Conservation (phyloP, 2,113 vertebrate species). For the Carettochelys insculpta region DNA sequence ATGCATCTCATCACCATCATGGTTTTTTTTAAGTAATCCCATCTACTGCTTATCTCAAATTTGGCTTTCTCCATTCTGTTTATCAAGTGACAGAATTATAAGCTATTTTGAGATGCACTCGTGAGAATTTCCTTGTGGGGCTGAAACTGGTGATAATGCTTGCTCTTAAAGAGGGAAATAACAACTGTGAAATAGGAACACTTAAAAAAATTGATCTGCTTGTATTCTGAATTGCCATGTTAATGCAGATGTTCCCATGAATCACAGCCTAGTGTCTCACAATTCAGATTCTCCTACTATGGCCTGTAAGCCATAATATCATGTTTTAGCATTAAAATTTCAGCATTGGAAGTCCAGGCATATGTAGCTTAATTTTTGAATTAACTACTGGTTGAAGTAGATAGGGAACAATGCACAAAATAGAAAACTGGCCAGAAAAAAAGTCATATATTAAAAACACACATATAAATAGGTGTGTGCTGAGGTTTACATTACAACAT, state of each 20-base stretch:
- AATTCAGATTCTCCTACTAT: slow-evolving; percentile 12
- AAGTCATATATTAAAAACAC: no score
- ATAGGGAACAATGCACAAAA: background rate
- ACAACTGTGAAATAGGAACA: background rate
- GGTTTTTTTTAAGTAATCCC: slow-evolving; percentile 4
- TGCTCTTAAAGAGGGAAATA: background rate
- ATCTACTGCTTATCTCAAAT: slow-evolving; percentile 9
- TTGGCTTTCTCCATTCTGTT: background rate
- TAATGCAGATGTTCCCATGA: slow-evolving; percentile 28
- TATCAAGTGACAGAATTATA: background rate
- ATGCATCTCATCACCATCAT: slow-evolving; percentile 6
- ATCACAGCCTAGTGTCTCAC: slow-evolving; percentile 26
- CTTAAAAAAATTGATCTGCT: background rate
- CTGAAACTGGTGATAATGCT: background rate
- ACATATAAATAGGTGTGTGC: slow-evolving; percentile 39
- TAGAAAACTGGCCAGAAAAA: slow-evolving; percentile 40
- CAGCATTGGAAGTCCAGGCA: background rate
- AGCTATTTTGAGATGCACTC: background rate
- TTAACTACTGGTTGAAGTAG: slow-evolving; percentile 35
- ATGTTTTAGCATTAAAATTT: slow-evolving; percentile 47
- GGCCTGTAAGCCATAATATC: slow-evolving; percentile 27
- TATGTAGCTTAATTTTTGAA: slow-evolving; percentile 46
- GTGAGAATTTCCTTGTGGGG: background rate
- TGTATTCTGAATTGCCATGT: background rate
- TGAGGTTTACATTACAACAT: background rate